phyloP scores from a whole-genome alignment of 2,113 vertebrate species.

The Pseudonaja textilis region DNA sequence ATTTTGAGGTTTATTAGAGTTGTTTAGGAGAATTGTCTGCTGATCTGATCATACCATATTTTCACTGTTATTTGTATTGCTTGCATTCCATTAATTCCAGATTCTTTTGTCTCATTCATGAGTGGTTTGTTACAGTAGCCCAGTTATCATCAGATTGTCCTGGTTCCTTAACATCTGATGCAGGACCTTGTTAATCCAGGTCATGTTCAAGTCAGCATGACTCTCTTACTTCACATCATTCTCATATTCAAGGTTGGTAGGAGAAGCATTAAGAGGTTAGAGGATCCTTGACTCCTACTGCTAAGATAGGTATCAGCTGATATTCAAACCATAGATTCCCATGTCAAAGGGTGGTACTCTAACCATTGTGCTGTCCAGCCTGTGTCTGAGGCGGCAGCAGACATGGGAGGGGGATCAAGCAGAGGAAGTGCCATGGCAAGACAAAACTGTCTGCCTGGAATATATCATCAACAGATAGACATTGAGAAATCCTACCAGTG shows the following conservation, averaged over 20 bases:
- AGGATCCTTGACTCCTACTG: not conserved
- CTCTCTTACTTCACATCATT: not conserved
- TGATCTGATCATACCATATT: not conserved
- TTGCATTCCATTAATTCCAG: not conserved
- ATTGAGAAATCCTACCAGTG: not conserved
- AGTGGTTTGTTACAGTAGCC: not conserved
- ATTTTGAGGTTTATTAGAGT: not conserved
- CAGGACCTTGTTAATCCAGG: not conserved
- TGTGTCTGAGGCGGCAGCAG: not conserved
- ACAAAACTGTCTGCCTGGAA: not conserved
- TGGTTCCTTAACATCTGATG: not conserved
- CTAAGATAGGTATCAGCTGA: not conserved
- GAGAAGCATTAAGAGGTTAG: not conserved
- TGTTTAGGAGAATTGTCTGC: not conserved
- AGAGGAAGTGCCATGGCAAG: not conserved
- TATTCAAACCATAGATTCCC: not conserved
- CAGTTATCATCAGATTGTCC: not conserved
- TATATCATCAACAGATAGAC: not conserved
- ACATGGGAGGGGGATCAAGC: not conserved
- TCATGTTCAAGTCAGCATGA: not conserved
- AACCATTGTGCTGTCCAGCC: not conserved
- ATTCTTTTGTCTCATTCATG: not conserved
- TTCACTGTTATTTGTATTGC: not conserved
- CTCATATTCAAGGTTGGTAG: not conserved
- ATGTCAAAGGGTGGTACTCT: not conserved